Evolutionary conservation across 1,140 invertebrate species (phyloP), one percentile per base, ranked within the genome.

Genomic region (Eupeodes corollae): DNA sequence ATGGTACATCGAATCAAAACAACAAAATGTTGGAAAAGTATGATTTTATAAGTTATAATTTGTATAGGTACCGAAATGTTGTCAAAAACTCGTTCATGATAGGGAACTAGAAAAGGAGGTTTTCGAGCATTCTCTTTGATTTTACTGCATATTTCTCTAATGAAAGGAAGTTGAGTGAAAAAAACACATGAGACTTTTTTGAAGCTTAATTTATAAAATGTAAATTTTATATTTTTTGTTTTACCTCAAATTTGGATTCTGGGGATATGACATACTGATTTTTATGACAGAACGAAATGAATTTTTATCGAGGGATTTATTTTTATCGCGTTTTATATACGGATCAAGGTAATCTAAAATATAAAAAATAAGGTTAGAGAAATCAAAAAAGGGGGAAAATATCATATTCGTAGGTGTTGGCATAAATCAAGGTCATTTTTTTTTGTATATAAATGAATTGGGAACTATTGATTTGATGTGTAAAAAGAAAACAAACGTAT

Each of bases 51-150:
- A n/a, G n/a, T n/a, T n/a, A n/a, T n/a, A n/a, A n/a, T n/a, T n/a
- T n/a, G n/a, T n/a, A n/a, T n/a, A n/a, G n/a, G 75, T 70, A 83
- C 82, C 52, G 78, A 77, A 44, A 79, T 77, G 47, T 75, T 77
- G 48, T 80, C 74, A 49, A 80, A 84, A 13, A 86, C 78, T 47
- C 72, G 74, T 46, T 77, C 75, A 65, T 85, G 82, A 61, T 80
- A 81, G 3, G 84, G 83, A 19, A 86, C 81, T 55, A 79, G 78
- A 62, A 88, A 86, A 0, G 84, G 83, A 2, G 76, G 71, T 52
- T 73, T 72, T 0, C 76, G 72, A 0, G 83, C 84, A 33, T 78
- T 73, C n/a, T 76, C 72, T 42, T 79, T 76, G 11, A 85, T 81
- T 69, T 77, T 73, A 46, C 78, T 73, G 51, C 78, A 79, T 18